Conservation (phyloP, 2,888 invertebrate species). For the Standfussiana lucernea region DNA sequence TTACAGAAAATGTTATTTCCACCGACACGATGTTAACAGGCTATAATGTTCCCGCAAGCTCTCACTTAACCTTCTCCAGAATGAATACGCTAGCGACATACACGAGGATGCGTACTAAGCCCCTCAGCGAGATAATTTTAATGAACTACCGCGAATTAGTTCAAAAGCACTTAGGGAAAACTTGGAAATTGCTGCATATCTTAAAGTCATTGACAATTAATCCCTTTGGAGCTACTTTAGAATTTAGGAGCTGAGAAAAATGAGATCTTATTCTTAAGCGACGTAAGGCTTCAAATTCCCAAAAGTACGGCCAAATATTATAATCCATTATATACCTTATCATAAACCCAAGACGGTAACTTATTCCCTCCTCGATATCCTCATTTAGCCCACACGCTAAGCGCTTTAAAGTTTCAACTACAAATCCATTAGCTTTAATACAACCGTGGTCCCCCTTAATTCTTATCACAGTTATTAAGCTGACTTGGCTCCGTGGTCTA, state of each 20-base stretch:
- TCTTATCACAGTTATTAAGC: slow-evolving; percentile 61
- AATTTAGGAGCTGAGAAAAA: slow-evolving; percentile 21
- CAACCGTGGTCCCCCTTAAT: slow-evolving; percentile 22
- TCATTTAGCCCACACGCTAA: slow-evolving; percentile 17
- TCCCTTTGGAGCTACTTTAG: slow-evolving; percentile 11
- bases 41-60: slow-evolving; percentile 37
- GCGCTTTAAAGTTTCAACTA: slow-evolving; percentile 36
- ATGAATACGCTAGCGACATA: slow-evolving; percentile 27
- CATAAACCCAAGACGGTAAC: not conserved
- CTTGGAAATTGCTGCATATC: slow-evolving; percentile 60
- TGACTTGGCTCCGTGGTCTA: slow-evolving; percentile 42
- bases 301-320: not conserved
- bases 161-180: slow-evolving; percentile 56
- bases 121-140: slow-evolving; percentile 50
- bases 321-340: not conserved
- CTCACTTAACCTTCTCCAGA: slow-evolving; percentile 30
- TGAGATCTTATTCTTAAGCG: not conserved
- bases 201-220: slow-evolving; percentile 44
- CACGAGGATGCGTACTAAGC: slow-evolving; percentile 22
- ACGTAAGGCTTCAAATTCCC: not conserved
- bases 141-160: slow-evolving; percentile 59
- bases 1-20: slow-evolving; percentile 69
- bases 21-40: slow-evolving; percentile 26
- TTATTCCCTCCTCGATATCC: not conserved
- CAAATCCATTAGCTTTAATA: slow-evolving; percentile 33